These are phyloP conservation scores for Bimastos eiseni DNA, from an alignment of 2,888 invertebrate species.

Conservation along the genomic window DNA sequence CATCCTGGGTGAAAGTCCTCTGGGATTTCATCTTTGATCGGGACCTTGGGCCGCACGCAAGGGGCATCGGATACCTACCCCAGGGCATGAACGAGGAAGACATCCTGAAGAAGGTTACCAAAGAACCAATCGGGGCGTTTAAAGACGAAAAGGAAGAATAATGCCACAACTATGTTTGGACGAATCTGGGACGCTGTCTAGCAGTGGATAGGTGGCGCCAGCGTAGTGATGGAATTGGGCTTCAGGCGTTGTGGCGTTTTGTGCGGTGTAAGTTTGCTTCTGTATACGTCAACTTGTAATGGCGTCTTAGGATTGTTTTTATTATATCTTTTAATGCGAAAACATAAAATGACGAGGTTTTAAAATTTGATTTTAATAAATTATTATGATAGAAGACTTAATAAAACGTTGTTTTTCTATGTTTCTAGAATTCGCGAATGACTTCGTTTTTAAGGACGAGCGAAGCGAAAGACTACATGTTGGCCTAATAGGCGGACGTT, in stretches of 20 bases:
- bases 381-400: too few relatives aligned
- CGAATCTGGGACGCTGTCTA: background rate
- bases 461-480: background rate
- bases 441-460: background rate
- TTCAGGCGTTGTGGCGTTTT: background rate
- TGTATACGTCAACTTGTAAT: background rate
- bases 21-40: constrained; percentile 94
- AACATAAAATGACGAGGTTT: too few relatives aligned
- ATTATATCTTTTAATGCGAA: background rate
- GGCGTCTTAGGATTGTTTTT: background rate
- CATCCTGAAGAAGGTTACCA: background rate
- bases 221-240: background rate
- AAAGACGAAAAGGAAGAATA: background rate
- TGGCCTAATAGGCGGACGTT: too few relatives aligned
- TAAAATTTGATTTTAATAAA: background rate
- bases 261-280: background rate
- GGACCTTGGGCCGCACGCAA: constrained; percentile 91
- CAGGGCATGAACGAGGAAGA: constrained; percentile 32
- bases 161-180: background rate
- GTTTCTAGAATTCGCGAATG: background rate
- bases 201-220: too few relatives aligned
- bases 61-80: constrained; percentile 65
- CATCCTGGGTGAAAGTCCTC: constrained; percentile 88
- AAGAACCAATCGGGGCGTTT: background rate
- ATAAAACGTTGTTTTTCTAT: too few relatives aligned